Conservation (phyloP, 2,113 vertebrate species). For the Podiceps cristatus region DNA sequence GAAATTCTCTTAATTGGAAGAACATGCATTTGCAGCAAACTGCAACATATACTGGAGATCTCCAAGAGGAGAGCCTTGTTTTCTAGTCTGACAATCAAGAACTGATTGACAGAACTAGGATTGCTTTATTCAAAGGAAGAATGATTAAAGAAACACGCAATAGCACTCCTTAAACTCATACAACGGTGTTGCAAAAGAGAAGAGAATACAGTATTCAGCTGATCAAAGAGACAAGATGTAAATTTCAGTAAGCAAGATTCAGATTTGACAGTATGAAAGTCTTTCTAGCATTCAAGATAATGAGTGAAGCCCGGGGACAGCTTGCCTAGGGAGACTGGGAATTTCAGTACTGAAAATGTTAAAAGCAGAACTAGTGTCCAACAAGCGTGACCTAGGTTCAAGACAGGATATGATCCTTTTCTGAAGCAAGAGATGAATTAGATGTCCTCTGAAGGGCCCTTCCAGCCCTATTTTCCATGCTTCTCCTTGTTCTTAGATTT, state of each 20-base stretch:
- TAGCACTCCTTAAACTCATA: background rate
- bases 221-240: background rate
- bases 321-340: background rate
- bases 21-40: background rate
- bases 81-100: background rate
- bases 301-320: background rate
- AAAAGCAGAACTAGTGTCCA: background rate
- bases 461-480: background rate
- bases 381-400: background rate
- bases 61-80: background rate
- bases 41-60: background rate
- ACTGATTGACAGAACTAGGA: background rate
- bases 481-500: background rate
- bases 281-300: background rate
- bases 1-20: constrained; percentile 10
- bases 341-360: background rate
- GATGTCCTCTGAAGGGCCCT: background rate
- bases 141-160: background rate
- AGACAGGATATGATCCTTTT: background rate
- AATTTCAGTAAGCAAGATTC: background rate
- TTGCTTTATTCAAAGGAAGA: background rate
- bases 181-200: background rate
- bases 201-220: background rate
- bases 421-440: background rate
- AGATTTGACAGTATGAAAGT: background rate